Evolutionary conservation across 2,888 invertebrate genomes (phyloP).

Genomic region (Salpingus planirostris): DNA sequence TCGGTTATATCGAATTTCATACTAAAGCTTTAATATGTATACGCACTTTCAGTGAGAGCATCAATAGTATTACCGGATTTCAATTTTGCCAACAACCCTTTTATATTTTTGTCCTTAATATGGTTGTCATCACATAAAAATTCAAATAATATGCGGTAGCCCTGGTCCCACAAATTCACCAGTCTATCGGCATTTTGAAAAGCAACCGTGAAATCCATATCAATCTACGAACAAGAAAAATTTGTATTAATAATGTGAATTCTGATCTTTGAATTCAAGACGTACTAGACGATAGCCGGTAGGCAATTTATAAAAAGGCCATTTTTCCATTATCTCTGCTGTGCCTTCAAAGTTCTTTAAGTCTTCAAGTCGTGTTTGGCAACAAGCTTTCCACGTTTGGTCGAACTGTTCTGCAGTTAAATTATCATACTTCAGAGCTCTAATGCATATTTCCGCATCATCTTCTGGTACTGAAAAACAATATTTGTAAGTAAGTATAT

Average conservation of each 20-base stretch:
- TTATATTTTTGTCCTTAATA: constrained; percentile 2
- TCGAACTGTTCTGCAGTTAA: constrained; percentile 16
- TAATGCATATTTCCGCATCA: constrained; percentile 12
- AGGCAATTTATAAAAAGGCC: constrained; percentile 11
- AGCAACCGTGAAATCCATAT: constrained; percentile 1
- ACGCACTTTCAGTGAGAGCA: background rate
- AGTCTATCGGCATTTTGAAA: constrained; percentile 3
- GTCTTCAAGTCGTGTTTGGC: constrained; percentile 8
- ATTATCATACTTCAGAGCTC: constrained; percentile 15
- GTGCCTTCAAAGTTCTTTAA: too few relatives aligned
- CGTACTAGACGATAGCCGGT: constrained; percentile 9
- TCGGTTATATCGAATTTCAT: too few relatives aligned
- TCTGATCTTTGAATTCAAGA: background rate
- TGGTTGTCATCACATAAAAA: background rate
- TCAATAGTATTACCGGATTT: background rate
- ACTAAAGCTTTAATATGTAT: too few relatives aligned
- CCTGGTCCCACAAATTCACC: background rate
- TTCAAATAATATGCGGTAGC: background rate
- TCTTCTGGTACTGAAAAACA: constrained; percentile 7
- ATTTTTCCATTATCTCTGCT: constrained; percentile 11
- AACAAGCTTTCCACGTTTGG: constrained; percentile 15
- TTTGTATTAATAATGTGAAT: constrained; percentile 1
- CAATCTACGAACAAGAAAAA: constrained; percentile 3
- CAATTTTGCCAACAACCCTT: constrained; percentile 1
- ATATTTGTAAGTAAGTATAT: background rate